Conservation (phyloP, 2,888 invertebrate species). For the Pharmacophagus antenor region DNA sequence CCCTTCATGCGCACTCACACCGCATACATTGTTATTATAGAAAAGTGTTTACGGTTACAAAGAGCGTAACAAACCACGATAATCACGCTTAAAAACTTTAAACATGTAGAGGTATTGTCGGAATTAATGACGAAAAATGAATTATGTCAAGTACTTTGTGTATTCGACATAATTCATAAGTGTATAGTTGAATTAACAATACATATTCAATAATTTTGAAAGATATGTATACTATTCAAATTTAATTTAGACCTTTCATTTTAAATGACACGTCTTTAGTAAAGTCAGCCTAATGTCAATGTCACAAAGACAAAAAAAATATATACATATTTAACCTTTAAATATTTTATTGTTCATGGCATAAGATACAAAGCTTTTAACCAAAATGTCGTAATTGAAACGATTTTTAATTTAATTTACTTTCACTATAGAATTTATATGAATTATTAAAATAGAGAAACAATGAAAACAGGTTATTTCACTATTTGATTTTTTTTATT, state of each 20-base stretch:
- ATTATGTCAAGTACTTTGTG: neutral
- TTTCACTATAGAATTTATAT: neutral
- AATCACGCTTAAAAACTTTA: neutral
- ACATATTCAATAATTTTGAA: constrained; percentile 10
- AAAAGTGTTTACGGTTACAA: constrained; percentile 45
- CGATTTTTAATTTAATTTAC: neutral
- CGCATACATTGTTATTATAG: constrained; percentile 44
- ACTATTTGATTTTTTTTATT: no score
- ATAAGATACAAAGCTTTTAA: neutral
- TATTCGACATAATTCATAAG: neutral
- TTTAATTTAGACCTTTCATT: constrained; percentile 11
- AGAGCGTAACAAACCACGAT: neutral
- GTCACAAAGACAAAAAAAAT: neutral
- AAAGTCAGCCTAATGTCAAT: neutral
- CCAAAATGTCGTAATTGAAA: neutral
- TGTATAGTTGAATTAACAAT: neutral
- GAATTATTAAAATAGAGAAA: no score
- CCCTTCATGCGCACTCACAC: constrained; percentile 46
- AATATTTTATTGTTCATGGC: neutral
- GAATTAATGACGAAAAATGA: no score
- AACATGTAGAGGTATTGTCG: neutral
- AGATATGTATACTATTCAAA: constrained; percentile 5
- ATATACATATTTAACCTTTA: neutral
- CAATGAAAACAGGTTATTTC: no score
- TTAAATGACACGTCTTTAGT: constrained; percentile 22